Evolutionary conservation across 2,797 vertebrate genomes (phyloP).

Genomic region (Limosa lapponica): DNA sequence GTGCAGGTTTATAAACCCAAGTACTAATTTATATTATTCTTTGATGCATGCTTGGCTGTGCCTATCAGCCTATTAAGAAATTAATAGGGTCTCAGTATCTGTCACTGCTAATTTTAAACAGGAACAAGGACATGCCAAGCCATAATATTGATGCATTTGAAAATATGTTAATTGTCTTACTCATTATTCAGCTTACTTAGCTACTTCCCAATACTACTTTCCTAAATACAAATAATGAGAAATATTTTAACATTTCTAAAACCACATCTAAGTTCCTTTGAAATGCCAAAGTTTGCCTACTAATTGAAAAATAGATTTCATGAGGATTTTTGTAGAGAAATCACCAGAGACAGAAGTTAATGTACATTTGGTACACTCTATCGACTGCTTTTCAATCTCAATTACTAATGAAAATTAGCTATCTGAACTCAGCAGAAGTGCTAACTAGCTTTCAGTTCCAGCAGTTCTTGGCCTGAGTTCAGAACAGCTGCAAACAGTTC

Average conservation of each 20-base stretch:
- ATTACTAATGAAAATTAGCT: background rate
- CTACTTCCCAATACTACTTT: conserved; percentile 37
- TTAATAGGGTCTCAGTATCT: conserved; percentile 63
- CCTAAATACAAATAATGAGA: conserved; percentile 28
- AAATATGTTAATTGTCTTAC: conserved; percentile 62
- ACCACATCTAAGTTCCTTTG: background rate
- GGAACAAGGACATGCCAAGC: conserved; percentile 54
- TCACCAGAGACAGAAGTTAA: background rate
- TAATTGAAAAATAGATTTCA: conserved; percentile 1
- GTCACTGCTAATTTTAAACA: conserved; percentile 69
- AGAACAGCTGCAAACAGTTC: background rate
- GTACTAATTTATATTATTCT: conserved; percentile 42
- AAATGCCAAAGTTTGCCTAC: background rate
- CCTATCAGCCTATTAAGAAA: conserved; percentile 65
- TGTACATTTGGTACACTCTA: background rate
- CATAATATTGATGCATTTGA: conserved; percentile 65
- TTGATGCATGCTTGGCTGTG: conserved; percentile 16
- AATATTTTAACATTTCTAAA: conserved; percentile 54
- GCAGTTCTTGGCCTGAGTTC: background rate
- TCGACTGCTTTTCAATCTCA: background rate
- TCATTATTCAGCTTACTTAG: conserved; percentile 65
- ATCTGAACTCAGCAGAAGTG: background rate
- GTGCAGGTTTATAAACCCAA: background rate
- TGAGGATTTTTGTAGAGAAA: background rate
- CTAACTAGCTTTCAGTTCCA: background rate